Evolutionary conservation across 2,113 vertebrate genomes (phyloP), one percentile per base, ranked within the genome.

Genomic region (Peromyscus leucopus): DNA sequence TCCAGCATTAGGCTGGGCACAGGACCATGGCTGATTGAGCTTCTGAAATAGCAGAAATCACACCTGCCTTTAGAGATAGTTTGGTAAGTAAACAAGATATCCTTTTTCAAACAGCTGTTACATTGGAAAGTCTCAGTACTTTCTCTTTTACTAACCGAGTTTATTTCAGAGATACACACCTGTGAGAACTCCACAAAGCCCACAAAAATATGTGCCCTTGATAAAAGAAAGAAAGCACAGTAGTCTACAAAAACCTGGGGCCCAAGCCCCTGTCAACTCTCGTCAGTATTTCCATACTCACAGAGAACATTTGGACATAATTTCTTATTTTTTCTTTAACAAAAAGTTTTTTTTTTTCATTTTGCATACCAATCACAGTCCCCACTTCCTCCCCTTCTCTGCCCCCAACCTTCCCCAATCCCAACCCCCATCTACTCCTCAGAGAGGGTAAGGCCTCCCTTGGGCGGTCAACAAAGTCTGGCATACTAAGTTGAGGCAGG

Each of bases 181-280:
- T 59, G 31, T 78, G 65, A 91, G 90, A 85, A 24, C 24, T 28
- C 33, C 57, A 51, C 33, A 88, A 72, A 88, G 71, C 36, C 48
- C 22, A n/a, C 7, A 57, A 2, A 24, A n/a, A 1, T 15, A 63
- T 84, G 26, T 82, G 46, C n/a, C 69, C 63, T 74, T 61, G 24
- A 7, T 65, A 83, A 83, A 93, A 94, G 46, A 80, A 90, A 87
- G 63, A 2, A 79, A 80, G 75, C 1, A 0, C 17, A 61, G 31
- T 7, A 4, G 0, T 59, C 31, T 42, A 13, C 13, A 11, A 12
- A 2, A 39, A n/a, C n/a, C 16, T 51, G 78, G 28, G n/a, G 1
- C 1, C 88, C 3, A 69, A n/a, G 39, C 0, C 15, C 19, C 6
- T 42, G 12, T 7, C 5, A 4, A 19, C 28, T 11, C 39, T 67